Conservation (phyloP, 2,113 vertebrate species). For the Oncorhynchus gorbuscha region DNA sequence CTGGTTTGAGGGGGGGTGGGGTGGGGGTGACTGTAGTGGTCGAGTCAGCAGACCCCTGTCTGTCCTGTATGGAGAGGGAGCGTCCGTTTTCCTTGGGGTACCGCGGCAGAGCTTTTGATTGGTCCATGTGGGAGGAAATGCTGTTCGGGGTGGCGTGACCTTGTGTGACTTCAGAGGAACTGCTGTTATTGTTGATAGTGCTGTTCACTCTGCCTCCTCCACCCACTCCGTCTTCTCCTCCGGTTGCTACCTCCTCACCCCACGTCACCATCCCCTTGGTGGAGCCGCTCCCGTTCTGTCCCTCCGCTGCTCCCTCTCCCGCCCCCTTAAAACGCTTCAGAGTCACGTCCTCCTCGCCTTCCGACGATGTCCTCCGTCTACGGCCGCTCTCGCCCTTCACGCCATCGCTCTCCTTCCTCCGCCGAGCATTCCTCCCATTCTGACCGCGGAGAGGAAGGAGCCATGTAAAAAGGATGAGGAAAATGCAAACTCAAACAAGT, state of each 20-base stretch:
- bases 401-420: conserved; percentile 82
- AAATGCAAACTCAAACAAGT: no score
- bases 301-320: conserved; percentile 75
- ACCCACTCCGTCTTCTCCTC: conserved; percentile 14
- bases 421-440: conserved; percentile 81
- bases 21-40: conserved; percentile 55
- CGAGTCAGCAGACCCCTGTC: conserved; percentile 73
- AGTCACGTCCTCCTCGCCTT: conserved; percentile 86
- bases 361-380: conserved; percentile 86
- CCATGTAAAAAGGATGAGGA: background rate
- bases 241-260: conserved; percentile 70
- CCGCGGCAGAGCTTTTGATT: conserved; percentile 78
- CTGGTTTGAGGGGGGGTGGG: conserved; percentile 80
- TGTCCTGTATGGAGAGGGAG: conserved; percentile 81
- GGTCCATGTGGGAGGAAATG: conserved; percentile 79
- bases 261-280: conserved; percentile 78
- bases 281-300: conserved; percentile 76
- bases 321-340: conserved; percentile 88
- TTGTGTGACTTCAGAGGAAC: conserved; percentile 55
- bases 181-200: conserved; percentile 66
- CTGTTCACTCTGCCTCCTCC: conserved; percentile 61
- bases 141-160: conserved; percentile 52
- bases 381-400: conserved; percentile 82
- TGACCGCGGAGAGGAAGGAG: conserved; percentile 27
- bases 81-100: conserved; percentile 92